phyloP scores from a whole-genome alignment of 53 echinoderm and acorn worm species.

The Zoroaster sp. region DNA sequence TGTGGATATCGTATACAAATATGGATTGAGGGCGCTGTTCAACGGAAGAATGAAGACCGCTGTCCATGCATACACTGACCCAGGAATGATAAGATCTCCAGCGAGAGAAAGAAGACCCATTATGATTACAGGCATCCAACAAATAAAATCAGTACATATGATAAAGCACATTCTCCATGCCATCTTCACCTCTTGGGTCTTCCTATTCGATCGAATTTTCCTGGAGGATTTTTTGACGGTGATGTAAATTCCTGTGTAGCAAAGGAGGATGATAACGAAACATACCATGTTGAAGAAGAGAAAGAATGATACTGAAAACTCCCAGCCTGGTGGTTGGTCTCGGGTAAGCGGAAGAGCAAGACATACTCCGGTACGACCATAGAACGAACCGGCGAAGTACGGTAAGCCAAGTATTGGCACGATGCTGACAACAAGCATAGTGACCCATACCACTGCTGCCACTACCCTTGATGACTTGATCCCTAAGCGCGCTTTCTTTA shows the following conservation, averaged over 20 bases:
- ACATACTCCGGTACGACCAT: conserved; percentile 76
- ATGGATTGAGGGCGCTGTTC: conserved; percentile 60
- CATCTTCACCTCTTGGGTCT: conserved; percentile 48
- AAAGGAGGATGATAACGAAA: conserved; percentile 65
- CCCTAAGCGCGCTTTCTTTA: conserved; percentile 40
- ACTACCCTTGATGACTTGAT: conserved; percentile 25
- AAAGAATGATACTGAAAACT: conserved; percentile 73
- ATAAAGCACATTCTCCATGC: conserved; percentile 53
- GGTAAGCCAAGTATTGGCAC: conserved; percentile 53
- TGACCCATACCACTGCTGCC: conserved; percentile 44
- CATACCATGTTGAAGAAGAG: conserved; percentile 64
- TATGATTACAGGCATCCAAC: conserved; percentile 64
- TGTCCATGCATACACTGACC: conserved; percentile 60
- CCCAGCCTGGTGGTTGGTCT: conserved; percentile 66
- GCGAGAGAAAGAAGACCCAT: conserved; percentile 46
- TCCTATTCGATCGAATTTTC: conserved; percentile 28
- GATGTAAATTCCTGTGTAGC: conserved; percentile 71
- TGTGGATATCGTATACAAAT: conserved; percentile 54
- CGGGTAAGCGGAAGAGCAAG: conserved; percentile 72
- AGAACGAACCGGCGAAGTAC: conserved; percentile 56
- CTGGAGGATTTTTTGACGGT: conserved; percentile 44
- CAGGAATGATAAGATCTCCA: conserved; percentile 15
- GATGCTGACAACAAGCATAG: conserved; percentile 54
- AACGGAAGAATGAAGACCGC: conserved; percentile 65
- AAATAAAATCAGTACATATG: conserved; percentile 41